Conservation (phyloP, 2,113 vertebrate species). For the Pluvialis apricaria region DNA sequence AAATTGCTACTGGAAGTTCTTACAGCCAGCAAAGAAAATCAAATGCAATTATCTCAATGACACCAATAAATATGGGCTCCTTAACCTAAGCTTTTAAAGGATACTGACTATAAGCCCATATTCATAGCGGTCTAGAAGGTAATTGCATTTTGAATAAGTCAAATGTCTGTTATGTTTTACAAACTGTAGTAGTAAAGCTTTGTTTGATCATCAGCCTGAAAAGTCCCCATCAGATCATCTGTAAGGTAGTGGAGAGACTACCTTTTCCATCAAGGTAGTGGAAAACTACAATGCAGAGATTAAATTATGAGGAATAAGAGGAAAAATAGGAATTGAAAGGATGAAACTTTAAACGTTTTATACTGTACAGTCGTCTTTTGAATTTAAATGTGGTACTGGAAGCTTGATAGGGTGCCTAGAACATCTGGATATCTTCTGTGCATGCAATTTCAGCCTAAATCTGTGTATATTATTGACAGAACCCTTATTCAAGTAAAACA, state of each 20-base stretch:
- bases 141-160: conserved; percentile 2
- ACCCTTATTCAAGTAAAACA: not conserved
- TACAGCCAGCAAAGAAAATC: conserved; percentile 14
- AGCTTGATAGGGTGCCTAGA: not conserved
- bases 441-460: not conserved
- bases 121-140: not conserved
- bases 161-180: not conserved
- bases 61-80: conserved; percentile 2
- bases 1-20: conserved; percentile 35
- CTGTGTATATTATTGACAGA: not conserved
- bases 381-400: not conserved
- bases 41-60: conserved; percentile 36
- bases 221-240: not conserved
- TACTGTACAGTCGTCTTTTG: not conserved
- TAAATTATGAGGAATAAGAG: not conserved
- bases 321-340: not conserved
- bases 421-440: not conserved
- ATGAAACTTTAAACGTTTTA: not conserved
- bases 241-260: not conserved
- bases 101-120: not conserved
- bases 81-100: conserved; percentile 31
- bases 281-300: not conserved
- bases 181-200: not conserved
- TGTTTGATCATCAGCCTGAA: not conserved
- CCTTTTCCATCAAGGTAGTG: not conserved